Conservation (phyloP, 2,888 invertebrate genomes). For the Melinopterus prodromus region DNA sequence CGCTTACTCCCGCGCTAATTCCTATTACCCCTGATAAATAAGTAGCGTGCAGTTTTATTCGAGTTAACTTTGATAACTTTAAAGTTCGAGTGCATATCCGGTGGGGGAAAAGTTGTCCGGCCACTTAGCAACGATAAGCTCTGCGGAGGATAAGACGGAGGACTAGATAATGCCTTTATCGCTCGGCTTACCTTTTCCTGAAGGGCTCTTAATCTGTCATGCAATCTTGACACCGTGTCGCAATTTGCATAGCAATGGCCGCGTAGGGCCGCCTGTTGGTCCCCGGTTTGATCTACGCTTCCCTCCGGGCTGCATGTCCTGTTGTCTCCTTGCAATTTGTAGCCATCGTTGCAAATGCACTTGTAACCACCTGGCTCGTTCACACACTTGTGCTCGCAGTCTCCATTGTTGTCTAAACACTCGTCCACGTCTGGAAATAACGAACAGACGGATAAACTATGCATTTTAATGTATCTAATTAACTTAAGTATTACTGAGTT, state of each 20-base stretch:
- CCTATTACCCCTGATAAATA: neutral
- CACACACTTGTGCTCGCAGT: conserved; percentile 71
- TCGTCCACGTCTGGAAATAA: conserved; percentile 65
- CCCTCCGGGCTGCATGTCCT: conserved; percentile 63
- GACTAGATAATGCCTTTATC: neutral
- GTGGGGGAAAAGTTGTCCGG: neutral
- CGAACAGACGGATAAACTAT: conserved; percentile 18
- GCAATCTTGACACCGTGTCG: conserved; percentile 68
- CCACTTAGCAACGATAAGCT: neutral
- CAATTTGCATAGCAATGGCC: conserved; percentile 71
- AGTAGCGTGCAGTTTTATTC: neutral
- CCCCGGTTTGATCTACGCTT: conserved; percentile 30
- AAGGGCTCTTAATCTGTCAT: conserved; percentile 65
- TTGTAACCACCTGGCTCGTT: conserved; percentile 68
- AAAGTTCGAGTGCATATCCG: neutral
- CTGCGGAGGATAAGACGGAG: neutral
- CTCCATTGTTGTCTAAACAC: conserved; percentile 66
- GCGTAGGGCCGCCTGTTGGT: conserved; percentile 57
- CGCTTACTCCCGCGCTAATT: too few species aligned
- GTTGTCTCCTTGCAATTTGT: conserved; percentile 65
- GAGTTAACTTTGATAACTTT: neutral
- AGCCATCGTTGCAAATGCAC: conserved; percentile 68
- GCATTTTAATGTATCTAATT: neutral
- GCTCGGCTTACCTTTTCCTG: conserved; percentile 59
- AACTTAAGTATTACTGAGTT: too few species aligned